Base-by-base conservation (phyloP, 92 coral and sea anemone species). In the Pocillopora grandis region DNA sequence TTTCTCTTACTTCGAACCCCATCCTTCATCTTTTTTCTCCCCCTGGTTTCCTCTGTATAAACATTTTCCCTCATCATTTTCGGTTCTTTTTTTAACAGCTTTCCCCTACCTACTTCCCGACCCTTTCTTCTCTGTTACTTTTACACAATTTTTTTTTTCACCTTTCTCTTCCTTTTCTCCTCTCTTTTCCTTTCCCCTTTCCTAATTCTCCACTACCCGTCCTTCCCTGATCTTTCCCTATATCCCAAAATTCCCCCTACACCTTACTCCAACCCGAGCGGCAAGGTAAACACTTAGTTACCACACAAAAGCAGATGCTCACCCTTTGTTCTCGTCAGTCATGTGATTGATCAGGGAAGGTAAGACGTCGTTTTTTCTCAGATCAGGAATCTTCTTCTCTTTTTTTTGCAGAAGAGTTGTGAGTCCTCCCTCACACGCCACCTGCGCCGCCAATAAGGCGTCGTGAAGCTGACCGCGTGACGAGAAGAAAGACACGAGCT, bases 391-490 rank as follows among this genome's bases (percentile, higher is more conserved):
- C 31, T 79, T 76, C 19, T 76, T 89, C 36, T 87, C 84, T 76
- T 91, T 87, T 76, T 81, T 86, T 49, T 84, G 78, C 36, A 76
- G 87, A 61, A 66, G 36, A 12, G 93, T 86, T 49, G 31, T 27
- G 1, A 89, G 76, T 23, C 95, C 95, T 23, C 91, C 97, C 77
- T 96, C 96, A 31, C 95, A 89, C 1, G 99, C 97, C n/a, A 91
- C 95, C 78, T 94, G 98, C 58, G 99, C 94, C 27, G 92, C 98
- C 66, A 96, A 88, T 56, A 96, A 87, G 42, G 99, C 95, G 77
- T 96, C 98, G 55, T 96, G 98, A 72, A 96, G 91, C 76, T 96
- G 98, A 64, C 98, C 97, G 81, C 97, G 98, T 48, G 97, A 87
- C 18, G 93, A 87, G 85, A 85, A 94, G 88, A 94, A 96, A 21